A percentile compares a stretch with the other conserved stretches of the same genome.
Evolutionary conservation across 2,113 vertebrate genomes (phyloP).

Genomic region (Melanerpes aurifrons): DNA sequence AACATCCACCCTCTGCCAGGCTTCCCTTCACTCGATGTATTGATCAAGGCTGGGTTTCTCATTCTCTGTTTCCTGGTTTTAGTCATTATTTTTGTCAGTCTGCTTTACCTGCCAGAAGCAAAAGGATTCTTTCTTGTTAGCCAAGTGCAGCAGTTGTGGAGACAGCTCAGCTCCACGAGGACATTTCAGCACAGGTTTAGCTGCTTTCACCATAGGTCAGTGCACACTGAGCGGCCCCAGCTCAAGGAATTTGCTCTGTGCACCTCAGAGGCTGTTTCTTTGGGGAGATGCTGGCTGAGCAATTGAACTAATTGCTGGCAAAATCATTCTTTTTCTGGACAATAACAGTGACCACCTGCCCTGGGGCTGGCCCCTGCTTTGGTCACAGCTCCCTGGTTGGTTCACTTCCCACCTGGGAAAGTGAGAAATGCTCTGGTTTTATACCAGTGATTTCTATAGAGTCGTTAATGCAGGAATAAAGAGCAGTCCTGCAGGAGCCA

Average conservation of each 20-base stretch:
- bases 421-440: conserved; percentile 17
- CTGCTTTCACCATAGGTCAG: neutral
- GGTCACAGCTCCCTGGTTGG: neutral
- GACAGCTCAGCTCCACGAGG: neutral
- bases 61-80: neutral
- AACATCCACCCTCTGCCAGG: neutral
- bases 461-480: neutral
- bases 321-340: conserved; percentile 16
- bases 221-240: neutral
- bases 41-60: neutral
- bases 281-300: neutral
- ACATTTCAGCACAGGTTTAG: neutral
- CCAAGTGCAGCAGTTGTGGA: neutral
- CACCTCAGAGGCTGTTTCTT: neutral
- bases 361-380: neutral
- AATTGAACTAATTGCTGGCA: conserved; percentile 22
- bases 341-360: conserved; percentile 34
- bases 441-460: neutral
- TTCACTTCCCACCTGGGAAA: neutral
- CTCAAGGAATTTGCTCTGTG: neutral
- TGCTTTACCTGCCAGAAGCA: neutral
- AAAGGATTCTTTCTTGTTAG: neutral
- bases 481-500: neutral
- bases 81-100: neutral
- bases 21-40: neutral